These are phyloP conservation scores for Chesias legatella DNA, from an alignment of 2,888 invertebrate species.

Conservation along the genomic window DNA sequence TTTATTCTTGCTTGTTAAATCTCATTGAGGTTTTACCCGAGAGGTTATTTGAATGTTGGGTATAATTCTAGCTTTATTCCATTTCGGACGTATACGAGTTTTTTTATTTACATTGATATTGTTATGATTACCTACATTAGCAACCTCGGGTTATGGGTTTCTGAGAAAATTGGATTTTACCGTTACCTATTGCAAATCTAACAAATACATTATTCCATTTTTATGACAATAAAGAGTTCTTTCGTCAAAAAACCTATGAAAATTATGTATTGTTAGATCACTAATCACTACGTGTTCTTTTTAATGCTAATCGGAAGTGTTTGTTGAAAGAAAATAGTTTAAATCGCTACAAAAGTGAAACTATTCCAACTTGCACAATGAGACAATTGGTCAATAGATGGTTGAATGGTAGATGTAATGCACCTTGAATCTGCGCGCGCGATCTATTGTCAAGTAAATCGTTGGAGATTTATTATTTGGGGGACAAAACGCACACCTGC, in stretches of 20 bases:
- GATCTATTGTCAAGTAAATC: slow-evolving; percentile 46
- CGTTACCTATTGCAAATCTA: slow-evolving; percentile 1
- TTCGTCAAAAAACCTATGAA: too few relatives aligned
- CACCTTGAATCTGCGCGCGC: slow-evolving; percentile 45
- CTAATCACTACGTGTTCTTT: too few relatives aligned
- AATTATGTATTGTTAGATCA: too few relatives aligned
- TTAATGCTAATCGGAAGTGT: too few relatives aligned
- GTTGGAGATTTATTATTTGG: slow-evolving; percentile 42
- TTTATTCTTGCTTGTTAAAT: slow-evolving; percentile 71
- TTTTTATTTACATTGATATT: slow-evolving; percentile 24
- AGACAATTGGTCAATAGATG: slow-evolving; percentile 34
- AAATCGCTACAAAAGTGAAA: slow-evolving; percentile 29
- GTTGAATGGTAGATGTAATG: slow-evolving; percentile 25
- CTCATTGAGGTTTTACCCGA: slow-evolving; percentile 65
- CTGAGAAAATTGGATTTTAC: slow-evolving; percentile 12
- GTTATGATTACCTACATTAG: slow-evolving; percentile 19
- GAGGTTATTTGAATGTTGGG: slow-evolving; percentile 42
- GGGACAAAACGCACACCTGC: slow-evolving; percentile 43
- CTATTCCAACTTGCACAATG: slow-evolving; percentile 37
- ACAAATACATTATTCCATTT: too few relatives aligned
- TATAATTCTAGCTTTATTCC: slow-evolving; percentile 32
- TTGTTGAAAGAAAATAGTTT: background rate
- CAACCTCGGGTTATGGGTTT: slow-evolving; percentile 9
- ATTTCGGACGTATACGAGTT: slow-evolving; percentile 21
- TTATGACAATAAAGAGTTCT: too few relatives aligned